Conservation (phyloP, 2,797 vertebrate genomes). For the Coccyzus lansbergi region DNA sequence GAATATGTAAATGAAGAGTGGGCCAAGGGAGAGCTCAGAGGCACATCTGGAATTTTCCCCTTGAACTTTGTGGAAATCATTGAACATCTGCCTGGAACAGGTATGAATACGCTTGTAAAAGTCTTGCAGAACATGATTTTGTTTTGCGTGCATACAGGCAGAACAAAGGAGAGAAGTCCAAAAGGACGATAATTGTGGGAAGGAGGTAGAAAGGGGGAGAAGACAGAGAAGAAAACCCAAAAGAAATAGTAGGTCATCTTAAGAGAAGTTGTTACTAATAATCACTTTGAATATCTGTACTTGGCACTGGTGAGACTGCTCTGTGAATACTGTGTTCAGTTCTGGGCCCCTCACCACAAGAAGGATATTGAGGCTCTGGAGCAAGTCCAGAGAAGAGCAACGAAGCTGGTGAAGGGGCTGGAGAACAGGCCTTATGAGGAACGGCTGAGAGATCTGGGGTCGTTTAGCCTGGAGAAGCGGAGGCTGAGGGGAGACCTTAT, state of each 20-base stretch:
- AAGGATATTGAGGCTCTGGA: too few relatives aligned
- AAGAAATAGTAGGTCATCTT: neutral
- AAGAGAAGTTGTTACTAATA: neutral
- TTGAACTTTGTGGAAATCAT: conserved; percentile 91
- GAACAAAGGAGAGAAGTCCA: neutral
- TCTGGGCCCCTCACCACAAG: too few relatives aligned
- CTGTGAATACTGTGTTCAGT: too few relatives aligned
- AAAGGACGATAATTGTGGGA: neutral
- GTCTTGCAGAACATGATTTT: neutral
- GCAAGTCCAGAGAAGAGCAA: too few relatives aligned
- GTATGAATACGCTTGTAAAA: conserved; percentile 55
- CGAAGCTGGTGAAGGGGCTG: too few relatives aligned
- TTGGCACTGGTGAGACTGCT: too few relatives aligned
- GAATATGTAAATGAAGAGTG: conserved; percentile 90
- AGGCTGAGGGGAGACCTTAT: too few relatives aligned
- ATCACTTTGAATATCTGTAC: neutral
- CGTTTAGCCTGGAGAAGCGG: too few relatives aligned
- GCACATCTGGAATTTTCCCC: conserved; percentile 86
- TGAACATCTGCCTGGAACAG: conserved; percentile 82
- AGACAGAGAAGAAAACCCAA: neutral
- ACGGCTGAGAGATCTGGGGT: too few relatives aligned
- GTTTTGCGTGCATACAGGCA: neutral
- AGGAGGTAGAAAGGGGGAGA: neutral
- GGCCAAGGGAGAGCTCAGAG: conserved; percentile 86
- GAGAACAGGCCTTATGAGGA: too few relatives aligned